Conservation (phyloP, 2,113 vertebrate species). For the Mellivora capensis region DNA sequence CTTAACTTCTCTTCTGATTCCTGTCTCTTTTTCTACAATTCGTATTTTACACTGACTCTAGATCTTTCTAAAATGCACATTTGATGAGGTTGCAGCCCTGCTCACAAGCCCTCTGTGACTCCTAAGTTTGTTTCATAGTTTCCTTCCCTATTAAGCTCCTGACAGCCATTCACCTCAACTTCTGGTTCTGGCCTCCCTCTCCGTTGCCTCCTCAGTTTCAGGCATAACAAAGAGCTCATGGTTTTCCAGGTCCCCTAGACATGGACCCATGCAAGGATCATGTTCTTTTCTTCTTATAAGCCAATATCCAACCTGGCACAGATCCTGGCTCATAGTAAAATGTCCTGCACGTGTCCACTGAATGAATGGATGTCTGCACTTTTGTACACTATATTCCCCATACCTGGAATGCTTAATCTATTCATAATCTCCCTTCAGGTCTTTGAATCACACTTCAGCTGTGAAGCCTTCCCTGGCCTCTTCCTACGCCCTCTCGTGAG, state of each 20-base stretch:
- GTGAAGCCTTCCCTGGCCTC: neutral
- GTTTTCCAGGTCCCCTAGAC: neutral
- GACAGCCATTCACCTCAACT: neutral
- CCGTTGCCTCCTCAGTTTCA: neutral
- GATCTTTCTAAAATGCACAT: neutral
- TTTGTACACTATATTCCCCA: neutral
- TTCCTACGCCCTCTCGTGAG: neutral
- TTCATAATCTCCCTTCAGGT: neutral
- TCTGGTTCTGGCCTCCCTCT: neutral
- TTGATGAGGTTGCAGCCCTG: neutral
- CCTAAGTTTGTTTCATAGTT: neutral
- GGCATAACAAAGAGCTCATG: neutral
- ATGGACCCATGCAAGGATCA: neutral
- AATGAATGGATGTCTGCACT: neutral
- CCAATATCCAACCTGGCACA: neutral
- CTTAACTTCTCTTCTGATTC: neutral
- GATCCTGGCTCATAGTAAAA: neutral
- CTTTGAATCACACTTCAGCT: neutral
- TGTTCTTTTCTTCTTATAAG: neutral
- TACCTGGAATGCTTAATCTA: neutral
- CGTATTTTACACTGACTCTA: neutral
- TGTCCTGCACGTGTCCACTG: neutral
- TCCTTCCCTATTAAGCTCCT: neutral
- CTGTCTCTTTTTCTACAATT: neutral
- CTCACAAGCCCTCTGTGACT: neutral